Evolutionary conservation across 2,888 invertebrate genomes (phyloP).

Genomic region (Amblyteles armatorius): DNA sequence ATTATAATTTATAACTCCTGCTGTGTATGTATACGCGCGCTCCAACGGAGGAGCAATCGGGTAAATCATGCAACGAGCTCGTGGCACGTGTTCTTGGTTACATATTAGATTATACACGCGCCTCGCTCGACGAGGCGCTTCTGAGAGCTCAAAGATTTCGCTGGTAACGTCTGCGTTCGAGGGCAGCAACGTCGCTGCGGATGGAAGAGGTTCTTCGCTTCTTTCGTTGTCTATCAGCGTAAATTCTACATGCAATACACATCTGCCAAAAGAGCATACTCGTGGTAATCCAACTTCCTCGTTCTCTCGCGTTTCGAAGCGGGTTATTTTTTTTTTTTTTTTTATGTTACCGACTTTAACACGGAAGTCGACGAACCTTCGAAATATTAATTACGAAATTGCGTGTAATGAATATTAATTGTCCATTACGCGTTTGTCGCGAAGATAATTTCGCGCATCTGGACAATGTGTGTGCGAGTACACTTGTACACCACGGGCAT

Average conservation of each 20-base stretch:
- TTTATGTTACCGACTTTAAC: background rate
- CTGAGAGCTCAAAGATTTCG: constrained; percentile 33
- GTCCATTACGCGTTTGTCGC: constrained; percentile 17
- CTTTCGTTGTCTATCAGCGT: constrained; percentile 39
- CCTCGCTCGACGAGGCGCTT: constrained; percentile 36
- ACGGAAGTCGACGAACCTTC: background rate
- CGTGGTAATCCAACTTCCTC: constrained; percentile 19
- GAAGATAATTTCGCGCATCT: constrained; percentile 38
- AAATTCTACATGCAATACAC: constrained; percentile 31
- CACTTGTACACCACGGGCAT: constrained; percentile 39
- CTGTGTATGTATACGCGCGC: constrained; percentile 61
- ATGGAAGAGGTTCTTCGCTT: constrained; percentile 44
- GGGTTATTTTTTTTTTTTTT: constrained; percentile 10
- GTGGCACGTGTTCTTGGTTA: constrained; percentile 76
- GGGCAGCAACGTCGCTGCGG: constrained; percentile 41
- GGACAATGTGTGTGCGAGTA: constrained; percentile 43
- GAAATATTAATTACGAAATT: constrained; percentile 39
- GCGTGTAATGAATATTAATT: constrained; percentile 56
- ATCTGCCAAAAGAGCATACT: constrained; percentile 37
- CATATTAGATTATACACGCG: constrained; percentile 70
- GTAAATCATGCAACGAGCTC: constrained; percentile 76
- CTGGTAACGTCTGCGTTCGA: constrained; percentile 57
- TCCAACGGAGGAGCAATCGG: constrained; percentile 70
- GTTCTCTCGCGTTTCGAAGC: background rate
- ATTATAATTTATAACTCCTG: constrained; percentile 68